Percentiles rank a stretch among this genome's conserved stretches.
Conservation (phyloP, 2,113 vertebrate species). For the Chaetodon trifascialis region DNA sequence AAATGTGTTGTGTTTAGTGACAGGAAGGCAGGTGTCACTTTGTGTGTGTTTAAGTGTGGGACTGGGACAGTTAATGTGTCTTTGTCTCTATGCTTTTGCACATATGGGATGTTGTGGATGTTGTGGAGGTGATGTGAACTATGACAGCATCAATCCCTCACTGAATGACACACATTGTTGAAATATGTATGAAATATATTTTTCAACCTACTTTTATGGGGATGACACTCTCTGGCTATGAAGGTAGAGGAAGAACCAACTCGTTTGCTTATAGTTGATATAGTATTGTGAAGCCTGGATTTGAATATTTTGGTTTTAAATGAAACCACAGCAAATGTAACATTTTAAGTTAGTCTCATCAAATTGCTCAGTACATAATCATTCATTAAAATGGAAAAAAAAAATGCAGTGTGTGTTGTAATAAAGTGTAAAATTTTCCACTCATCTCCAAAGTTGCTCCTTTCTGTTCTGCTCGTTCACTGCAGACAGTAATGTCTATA, state of each 20-base stretch:
- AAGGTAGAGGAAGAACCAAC: neutral
- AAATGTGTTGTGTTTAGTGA: conserved; percentile 41
- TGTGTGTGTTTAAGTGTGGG: neutral
- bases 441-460: neutral
- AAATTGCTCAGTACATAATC: neutral
- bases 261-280: neutral
- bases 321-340: neutral
- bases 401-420: neutral
- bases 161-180: neutral
- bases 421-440: neutral
- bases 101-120: neutral
- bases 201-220: too few species aligned
- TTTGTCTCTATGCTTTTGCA: neutral
- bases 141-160: conserved; percentile 8
- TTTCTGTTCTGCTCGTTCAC: neutral
- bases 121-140: neutral
- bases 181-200: too few species aligned
- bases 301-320: neutral
- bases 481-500: neutral
- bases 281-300: neutral
- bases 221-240: neutral
- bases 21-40: neutral
- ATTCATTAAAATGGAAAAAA: too few species aligned
- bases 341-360: neutral
- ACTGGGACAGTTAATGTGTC: neutral